A percentile compares a stretch with the other conserved stretches of the same genome.
These are phyloP conservation scores for Lates calcarifer DNA, from an alignment of 2,113 vertebrate genomes.

Conservation along the genomic window DNA sequence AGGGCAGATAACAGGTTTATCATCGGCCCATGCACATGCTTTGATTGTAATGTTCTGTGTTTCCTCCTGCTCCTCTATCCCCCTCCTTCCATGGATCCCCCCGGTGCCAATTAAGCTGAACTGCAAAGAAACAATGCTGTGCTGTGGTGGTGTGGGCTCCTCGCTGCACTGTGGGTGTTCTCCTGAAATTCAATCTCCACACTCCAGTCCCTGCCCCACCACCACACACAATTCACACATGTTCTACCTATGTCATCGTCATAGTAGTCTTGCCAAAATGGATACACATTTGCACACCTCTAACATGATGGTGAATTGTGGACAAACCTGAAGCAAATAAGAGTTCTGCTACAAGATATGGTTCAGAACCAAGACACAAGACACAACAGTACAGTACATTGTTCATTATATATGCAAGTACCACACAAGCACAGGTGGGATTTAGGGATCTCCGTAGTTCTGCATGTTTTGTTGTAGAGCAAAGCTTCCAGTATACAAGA, in stretches of 20 bases:
- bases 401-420: too few species aligned
- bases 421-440: too few species aligned
- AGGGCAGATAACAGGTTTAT: constrained; percentile 88
- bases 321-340: constrained; percentile 10
- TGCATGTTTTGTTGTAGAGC: background rate
- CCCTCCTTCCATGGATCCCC: constrained; percentile 85
- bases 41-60: constrained; percentile 93
- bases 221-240: constrained; percentile 64
- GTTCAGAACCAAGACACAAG: background rate
- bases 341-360: constrained; percentile 1
- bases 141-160: constrained; percentile 90
- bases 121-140: constrained; percentile 94
- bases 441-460: too few species aligned
- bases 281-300: constrained; percentile 39
- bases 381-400: too few species aligned
- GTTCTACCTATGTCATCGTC: constrained; percentile 42
- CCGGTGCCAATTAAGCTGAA: constrained; percentile 94
- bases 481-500: background rate
- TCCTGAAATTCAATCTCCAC: constrained; percentile 79
- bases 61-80: constrained; percentile 85
- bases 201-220: constrained; percentile 62
- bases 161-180: constrained; percentile 96
- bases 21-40: constrained; percentile 87
- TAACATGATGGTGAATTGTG: constrained; percentile 24
- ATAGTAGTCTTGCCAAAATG: constrained; percentile 39